Evolutionary conservation across 92 coral and sea anemone species (phyloP).

Genomic region (Meandrina meandrites): DNA sequence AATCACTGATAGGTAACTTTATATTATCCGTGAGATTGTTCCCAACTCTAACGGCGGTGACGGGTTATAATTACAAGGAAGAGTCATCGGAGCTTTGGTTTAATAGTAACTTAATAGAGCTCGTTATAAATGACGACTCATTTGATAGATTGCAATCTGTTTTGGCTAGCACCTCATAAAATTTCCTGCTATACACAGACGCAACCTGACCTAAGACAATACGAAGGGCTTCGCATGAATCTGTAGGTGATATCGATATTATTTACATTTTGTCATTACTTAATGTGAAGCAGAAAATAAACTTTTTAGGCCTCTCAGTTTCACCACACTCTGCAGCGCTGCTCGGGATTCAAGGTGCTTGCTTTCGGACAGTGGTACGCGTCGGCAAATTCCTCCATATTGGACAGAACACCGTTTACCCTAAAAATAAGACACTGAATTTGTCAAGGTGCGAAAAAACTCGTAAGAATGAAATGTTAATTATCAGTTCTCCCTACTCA

Average conservation of each 20-base stretch:
- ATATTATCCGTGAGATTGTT: background rate
- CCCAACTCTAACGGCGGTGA: background rate
- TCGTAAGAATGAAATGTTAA: background rate
- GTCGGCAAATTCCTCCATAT: constrained; percentile 75
- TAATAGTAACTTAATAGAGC: too few relatives aligned
- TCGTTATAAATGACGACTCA: background rate
- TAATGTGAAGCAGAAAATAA: too few relatives aligned
- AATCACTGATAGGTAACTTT: background rate
- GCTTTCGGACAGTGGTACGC: constrained; percentile 78
- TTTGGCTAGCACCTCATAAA: too few relatives aligned
- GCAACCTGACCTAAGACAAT: too few relatives aligned
- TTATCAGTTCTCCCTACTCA: background rate
- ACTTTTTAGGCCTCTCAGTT: background rate
- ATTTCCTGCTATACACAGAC: too few relatives aligned
- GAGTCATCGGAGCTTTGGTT: too few relatives aligned
- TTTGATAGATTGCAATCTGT: background rate
- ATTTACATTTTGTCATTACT: too few relatives aligned
- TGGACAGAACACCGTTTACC: constrained; percentile 80
- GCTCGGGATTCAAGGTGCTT: constrained; percentile 74
- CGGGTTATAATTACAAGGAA: background rate
- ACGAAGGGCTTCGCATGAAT: too few relatives aligned
- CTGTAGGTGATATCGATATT: too few relatives aligned
- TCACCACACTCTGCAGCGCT: constrained; percentile 84
- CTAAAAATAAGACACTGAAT: constrained; percentile 17
- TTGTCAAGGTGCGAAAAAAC: background rate